These are phyloP conservation scores for Apotomis turbidana DNA, from an alignment of 2,888 invertebrate genomes.

Conservation along the genomic window DNA sequence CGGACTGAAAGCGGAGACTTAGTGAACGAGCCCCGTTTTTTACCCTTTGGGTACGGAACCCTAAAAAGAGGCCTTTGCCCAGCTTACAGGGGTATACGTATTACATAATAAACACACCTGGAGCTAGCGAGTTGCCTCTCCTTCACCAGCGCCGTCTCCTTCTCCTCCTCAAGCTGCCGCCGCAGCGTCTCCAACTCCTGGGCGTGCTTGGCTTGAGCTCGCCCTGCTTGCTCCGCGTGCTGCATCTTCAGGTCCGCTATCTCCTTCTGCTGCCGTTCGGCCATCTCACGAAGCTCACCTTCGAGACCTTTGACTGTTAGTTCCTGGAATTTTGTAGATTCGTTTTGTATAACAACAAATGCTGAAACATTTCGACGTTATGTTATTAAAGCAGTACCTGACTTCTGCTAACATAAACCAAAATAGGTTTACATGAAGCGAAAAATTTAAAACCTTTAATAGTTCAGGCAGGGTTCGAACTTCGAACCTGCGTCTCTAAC, in stretches of 20 bases:
- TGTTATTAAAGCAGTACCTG: too few species aligned
- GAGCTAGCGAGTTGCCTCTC: slow-evolving; percentile 76
- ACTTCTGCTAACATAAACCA: too few species aligned
- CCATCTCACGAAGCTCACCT: slow-evolving; percentile 91
- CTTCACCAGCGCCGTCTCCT: slow-evolving; percentile 70
- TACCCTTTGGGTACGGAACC: too few species aligned
- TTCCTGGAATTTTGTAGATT: slow-evolving; percentile 77
- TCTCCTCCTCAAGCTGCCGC: slow-evolving; percentile 79
- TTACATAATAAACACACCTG: slow-evolving; percentile 53
- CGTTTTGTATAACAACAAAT: not conserved
- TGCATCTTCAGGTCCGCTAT: slow-evolving; percentile 79
- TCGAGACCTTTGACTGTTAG: slow-evolving; percentile 94
- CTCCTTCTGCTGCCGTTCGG: slow-evolving; percentile 87
- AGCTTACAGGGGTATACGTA: too few species aligned
- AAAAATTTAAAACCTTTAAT: too few species aligned
- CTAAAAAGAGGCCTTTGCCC: too few species aligned
- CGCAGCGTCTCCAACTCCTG: slow-evolving; percentile 79
- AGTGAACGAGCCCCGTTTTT: too few species aligned
- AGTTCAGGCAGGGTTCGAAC: too few species aligned
- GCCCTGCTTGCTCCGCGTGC: slow-evolving; percentile 71
- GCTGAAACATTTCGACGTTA: too few species aligned
- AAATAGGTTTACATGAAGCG: too few species aligned
- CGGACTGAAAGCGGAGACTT: too few species aligned
- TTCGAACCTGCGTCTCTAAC: too few species aligned
- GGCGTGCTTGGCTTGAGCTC: slow-evolving; percentile 71